A percentile compares a stretch with the other conserved stretches of the same genome.
phyloP scores from a whole-genome alignment of 2,113 vertebrate species.

The Brachyhypopomus occidentalis region DNA sequence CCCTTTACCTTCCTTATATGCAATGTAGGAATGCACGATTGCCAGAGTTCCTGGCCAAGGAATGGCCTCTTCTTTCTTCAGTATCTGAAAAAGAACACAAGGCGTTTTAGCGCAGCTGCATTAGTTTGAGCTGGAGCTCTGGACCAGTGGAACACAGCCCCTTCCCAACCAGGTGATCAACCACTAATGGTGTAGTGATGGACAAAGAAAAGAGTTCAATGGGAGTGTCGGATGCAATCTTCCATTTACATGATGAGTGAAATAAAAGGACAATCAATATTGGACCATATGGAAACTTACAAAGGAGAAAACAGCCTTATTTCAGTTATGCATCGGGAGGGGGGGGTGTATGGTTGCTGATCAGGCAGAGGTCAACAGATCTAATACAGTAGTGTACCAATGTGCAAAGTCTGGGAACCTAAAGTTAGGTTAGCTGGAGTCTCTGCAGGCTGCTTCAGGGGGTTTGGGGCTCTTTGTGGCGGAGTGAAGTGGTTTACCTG shows the following conservation, averaged over 20 bases:
- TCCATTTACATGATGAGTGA: conserved; percentile 71
- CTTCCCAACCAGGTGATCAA: conserved; percentile 38
- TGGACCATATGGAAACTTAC: conserved; percentile 69
- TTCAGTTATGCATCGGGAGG: background rate
- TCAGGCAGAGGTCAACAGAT: conserved; percentile 28
- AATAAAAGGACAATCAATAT: conserved; percentile 70
- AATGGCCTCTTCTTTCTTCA: conserved; percentile 98
- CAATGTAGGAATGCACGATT: conserved; percentile 99
- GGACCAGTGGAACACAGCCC: conserved; percentile 25
- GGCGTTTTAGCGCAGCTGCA: conserved; percentile 53
- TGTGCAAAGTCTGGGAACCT: conserved; percentile 28
- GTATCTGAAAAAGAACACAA: conserved; percentile 81
- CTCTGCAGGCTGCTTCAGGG: conserved; percentile 44
- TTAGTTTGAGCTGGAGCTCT: conserved; percentile 23
- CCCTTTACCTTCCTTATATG: conserved; percentile 96
- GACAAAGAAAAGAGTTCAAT: conserved; percentile 66
- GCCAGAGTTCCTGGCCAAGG: conserved; percentile 98
- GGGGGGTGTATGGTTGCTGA: conserved; percentile 21
- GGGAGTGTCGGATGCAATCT: conserved; percentile 67
- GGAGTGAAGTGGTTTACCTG: conserved; percentile 82
- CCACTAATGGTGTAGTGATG: conserved; percentile 57
- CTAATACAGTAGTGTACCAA: conserved; percentile 6
- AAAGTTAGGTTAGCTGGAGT: conserved; percentile 30
- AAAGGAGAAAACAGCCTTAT: conserved; percentile 76
- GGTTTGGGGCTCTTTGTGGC: conserved; percentile 34